Evolutionary conservation across 2,797 vertebrate species (phyloP), one percentile per base, ranked within the genome.

Genomic region (Clarias pachynema): DNA sequence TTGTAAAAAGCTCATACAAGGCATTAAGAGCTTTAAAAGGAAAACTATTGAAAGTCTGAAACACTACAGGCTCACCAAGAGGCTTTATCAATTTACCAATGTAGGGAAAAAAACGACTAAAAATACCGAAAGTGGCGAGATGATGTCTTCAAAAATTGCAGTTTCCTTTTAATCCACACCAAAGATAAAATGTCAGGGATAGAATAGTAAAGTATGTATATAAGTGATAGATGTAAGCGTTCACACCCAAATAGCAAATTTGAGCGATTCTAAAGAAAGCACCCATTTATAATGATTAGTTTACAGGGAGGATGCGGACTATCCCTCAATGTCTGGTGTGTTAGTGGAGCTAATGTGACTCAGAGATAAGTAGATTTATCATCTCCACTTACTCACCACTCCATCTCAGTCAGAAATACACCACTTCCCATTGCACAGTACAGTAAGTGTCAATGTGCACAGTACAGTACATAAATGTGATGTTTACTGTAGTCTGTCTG

Each of bases 331-430:
- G 84, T 86, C 81, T 68, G 29, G 57, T 34, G 66, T 78, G 81
- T 70, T 63, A 66, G 56, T 65, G 63, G 62, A 88, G 83, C 83
- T 74, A 88, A 83, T 31, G 86, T 85, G 85, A 88, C 86, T 88
- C 84, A 84, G 66, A 88, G 88, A 90, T 90, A 87, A 90, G 87
- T 75, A 87, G 87, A 88, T 89, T 88, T 88, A 89, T 85, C 81
- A 87, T 84, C 86, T 86, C 44, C 74, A 87, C 87, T 89, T 88
- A 87, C 83, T 20, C 85, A 85, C 83, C 29, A 80, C 70, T 87
- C 81, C 85, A 84, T 83, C 69, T 86, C 81, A 66, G 72, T 87
- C 81, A 81, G 77, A 88, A 87, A 89, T 63, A 82, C 81, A 74
- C 70, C 65, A 31, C 81, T 73, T 85, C 69, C 85, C 63, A 62